Evolutionary conservation across 2,888 invertebrate genomes (phyloP).

Genomic region (Archips crataeganus): DNA sequence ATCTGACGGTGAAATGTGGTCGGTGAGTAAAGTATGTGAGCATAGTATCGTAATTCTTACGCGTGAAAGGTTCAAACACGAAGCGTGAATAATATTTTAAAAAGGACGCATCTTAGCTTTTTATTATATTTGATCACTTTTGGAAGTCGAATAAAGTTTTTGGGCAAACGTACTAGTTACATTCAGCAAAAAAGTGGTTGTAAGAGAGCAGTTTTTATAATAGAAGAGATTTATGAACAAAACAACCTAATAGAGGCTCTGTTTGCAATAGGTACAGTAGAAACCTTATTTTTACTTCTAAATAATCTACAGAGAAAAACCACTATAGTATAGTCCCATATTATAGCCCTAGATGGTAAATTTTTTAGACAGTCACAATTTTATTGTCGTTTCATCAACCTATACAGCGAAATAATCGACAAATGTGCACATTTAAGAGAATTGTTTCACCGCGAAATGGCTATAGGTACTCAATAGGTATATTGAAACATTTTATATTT

Average conservation of each 20-base stretch:
- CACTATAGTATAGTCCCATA: no score
- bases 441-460: no score
- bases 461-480: no score
- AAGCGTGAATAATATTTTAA: conserved; percentile 9
- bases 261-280: not conserved
- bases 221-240: not conserved
- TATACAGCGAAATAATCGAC: no score
- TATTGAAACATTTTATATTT: no score
- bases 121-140: not conserved
- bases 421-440: no score
- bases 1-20: conserved; percentile 25
- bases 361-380: no score
- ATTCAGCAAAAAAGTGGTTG: not conserved
- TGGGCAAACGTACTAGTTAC: not conserved
- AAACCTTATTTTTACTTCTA: not conserved
- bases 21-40: conserved; percentile 16
- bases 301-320: no score
- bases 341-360: no score
- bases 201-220: not conserved
- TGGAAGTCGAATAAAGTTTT: not conserved
- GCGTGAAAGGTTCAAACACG: conserved; percentile 10
- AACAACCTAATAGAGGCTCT: not conserved
- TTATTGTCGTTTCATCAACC: no score
- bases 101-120: not conserved
- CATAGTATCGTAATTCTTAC: conserved; percentile 26